Base-by-base conservation (phyloP, 2,888 invertebrate species). In the Tribolium freemani region DNA sequence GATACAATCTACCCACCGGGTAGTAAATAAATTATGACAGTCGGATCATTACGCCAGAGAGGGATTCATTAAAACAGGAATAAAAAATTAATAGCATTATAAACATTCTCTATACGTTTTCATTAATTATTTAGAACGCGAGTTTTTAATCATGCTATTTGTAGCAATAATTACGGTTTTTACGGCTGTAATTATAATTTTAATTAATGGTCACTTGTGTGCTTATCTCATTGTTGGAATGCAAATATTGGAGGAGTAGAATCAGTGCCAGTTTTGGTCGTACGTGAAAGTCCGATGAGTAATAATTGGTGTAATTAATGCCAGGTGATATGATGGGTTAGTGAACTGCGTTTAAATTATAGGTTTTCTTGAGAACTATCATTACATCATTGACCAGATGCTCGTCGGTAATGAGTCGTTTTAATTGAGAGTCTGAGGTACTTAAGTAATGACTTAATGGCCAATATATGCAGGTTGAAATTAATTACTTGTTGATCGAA, bases 341-440 rank as follows among this genome's bases (percentile, higher is more conserved):
- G 48, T 61, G 61, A 61, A 61, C 61, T 61, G 61, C 61, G 26
- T 30, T 31, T 51, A 51, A 63, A 63, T 63, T 63, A 63, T 63
- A 26, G 51, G 48, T 21, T 16, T 45, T 61, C 63, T 63, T 38
- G 31, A 63, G 38, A 63, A 51, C 63, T 51, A 63, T 63, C 21
- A 63, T 63, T 63, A 63, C 63, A 21, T 63, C 63, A 63, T 63
- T 44, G 63, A 38, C 51, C 63, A 63, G 63, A 63, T 63, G 63
- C 51, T 61, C 58, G 10, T 38, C 10, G 11, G 31, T 21, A 46
- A 38, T 38, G 38, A 38, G 38, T n/a, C 48, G 63, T 30, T 30
- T 63, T 63, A 63, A 63, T 63, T 51, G 63, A 50, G 63, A 30
- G 30, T 44, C 51, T 11, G 31, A 63, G 63, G 50, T 38, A 21